Percentiles rank a stretch among this genome's conserved stretches.
Conservation (phyloP, 2,113 vertebrate species). For the Orthonyx spaldingii region DNA sequence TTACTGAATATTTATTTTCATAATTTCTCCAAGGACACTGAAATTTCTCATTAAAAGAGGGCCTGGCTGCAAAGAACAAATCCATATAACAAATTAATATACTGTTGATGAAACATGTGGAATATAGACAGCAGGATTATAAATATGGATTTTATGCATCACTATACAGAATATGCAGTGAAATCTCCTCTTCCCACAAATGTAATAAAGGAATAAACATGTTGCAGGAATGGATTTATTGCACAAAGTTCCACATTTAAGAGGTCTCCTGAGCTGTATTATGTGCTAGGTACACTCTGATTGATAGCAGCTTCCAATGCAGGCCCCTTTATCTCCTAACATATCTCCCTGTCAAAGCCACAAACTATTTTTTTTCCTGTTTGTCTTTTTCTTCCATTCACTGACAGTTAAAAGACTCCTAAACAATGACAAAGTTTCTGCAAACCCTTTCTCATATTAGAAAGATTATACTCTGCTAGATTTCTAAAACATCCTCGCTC, state of each 20-base stretch:
- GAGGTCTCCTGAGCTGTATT: constrained; percentile 26
- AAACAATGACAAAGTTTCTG: background rate
- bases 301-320: background rate
- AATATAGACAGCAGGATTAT: background rate
- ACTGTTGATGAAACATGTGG: background rate
- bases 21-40: background rate
- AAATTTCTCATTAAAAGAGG: constrained; percentile 10
- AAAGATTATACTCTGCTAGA: background rate
- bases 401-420: background rate
- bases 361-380: background rate
- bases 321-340: background rate
- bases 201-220: constrained; percentile 26
- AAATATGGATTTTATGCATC: constrained; percentile 12
- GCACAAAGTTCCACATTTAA: background rate
- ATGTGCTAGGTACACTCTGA: background rate
- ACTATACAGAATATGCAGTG: background rate
- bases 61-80: background rate
- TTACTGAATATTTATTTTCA: background rate
- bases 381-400: background rate
- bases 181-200: background rate
- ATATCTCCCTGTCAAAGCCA: background rate
- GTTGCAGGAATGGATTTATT: constrained; percentile 18
- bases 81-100: constrained; percentile 1
- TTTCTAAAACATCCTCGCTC: background rate
- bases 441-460: background rate